A percentile compares a stretch with the other conserved stretches of the same genome.
These are phyloP conservation scores for Sciurus carolinensis DNA, from an alignment of 2,797 vertebrate genomes.

Conservation along the genomic window DNA sequence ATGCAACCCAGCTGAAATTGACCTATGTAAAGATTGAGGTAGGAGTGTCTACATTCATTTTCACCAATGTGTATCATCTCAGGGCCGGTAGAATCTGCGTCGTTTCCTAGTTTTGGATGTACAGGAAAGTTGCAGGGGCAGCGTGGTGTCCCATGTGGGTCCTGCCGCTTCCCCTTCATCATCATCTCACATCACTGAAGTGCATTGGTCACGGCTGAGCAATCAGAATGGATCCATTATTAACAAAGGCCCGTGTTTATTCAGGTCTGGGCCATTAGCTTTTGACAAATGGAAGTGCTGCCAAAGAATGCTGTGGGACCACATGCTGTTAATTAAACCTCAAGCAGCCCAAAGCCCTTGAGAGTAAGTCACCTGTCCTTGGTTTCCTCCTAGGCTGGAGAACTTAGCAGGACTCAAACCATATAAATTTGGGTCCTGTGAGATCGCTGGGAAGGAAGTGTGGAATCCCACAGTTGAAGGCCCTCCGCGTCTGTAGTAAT, in stretches of 20 bases:
- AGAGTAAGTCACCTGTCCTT: not conserved
- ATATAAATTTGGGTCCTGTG: fast-evolving
- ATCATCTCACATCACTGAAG: not conserved
- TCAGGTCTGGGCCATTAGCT: not conserved
- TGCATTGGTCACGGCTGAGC: not conserved
- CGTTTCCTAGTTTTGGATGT: not conserved
- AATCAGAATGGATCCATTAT: no score
- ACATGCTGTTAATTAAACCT: not conserved
- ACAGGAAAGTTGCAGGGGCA: not conserved
- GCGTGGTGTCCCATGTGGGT: not conserved
- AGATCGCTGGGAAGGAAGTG: no score
- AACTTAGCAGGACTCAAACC: not conserved
- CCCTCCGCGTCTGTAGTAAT: not conserved
- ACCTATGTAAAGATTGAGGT: not conserved
- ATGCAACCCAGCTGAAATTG: not conserved
- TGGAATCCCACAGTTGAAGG: not conserved
- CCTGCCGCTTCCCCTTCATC: no score
- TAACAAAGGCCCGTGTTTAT: not conserved
- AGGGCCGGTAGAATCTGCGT: not conserved
- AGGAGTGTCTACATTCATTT: not conserved
- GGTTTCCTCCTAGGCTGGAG: not conserved
- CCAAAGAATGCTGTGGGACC: not conserved
- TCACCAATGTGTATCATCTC: not conserved
- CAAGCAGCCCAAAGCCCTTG: not conserved
- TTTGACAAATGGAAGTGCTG: not conserved